Evolutionary conservation across 2,797 vertebrate species (phyloP).

Genomic region (Mus caroli): DNA sequence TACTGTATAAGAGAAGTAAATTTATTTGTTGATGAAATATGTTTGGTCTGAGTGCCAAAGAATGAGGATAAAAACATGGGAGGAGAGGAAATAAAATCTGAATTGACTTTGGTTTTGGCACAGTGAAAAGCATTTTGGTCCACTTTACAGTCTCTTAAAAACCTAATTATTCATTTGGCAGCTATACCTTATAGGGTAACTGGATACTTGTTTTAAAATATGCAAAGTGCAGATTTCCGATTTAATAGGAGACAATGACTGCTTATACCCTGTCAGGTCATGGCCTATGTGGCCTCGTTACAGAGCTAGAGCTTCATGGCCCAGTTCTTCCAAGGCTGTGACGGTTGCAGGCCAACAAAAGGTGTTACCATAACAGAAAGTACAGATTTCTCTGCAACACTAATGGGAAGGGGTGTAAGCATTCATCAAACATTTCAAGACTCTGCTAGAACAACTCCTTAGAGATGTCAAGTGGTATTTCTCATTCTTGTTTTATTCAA

Average conservation of each 20-base stretch:
- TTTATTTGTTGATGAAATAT: conserved; percentile 76
- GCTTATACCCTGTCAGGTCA: conserved; percentile 74
- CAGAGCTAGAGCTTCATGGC: conserved; percentile 69
- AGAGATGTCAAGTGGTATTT: not conserved
- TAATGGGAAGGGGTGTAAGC: conserved; percentile 60
- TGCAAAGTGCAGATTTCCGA: conserved; percentile 75
- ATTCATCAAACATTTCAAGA: conserved; percentile 51
- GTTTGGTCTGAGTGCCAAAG: conserved; percentile 67
- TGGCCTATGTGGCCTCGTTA: conserved; percentile 78
- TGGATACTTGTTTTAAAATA: conserved; percentile 77
- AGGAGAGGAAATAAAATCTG: conserved; percentile 80
- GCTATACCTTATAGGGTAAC: conserved; percentile 52
- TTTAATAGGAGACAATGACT: conserved; percentile 77
- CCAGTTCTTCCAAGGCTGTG: conserved; percentile 18
- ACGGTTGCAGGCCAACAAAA: conserved; percentile 74
- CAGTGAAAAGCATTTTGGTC: conserved; percentile 62
- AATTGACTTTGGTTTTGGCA: conserved; percentile 81
- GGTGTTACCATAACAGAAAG: conserved; percentile 75
- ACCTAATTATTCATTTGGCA: conserved; percentile 82
- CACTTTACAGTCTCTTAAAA: conserved; percentile 79
- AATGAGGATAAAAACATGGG: conserved; percentile 68
- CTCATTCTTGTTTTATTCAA: not conserved
- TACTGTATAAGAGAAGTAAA: conserved; percentile 41
- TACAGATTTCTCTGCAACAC: conserved; percentile 67
- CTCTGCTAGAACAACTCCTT: not conserved